Conservation (phyloP, 2,797 vertebrate species). For the Yasuhikotakia modesta region DNA sequence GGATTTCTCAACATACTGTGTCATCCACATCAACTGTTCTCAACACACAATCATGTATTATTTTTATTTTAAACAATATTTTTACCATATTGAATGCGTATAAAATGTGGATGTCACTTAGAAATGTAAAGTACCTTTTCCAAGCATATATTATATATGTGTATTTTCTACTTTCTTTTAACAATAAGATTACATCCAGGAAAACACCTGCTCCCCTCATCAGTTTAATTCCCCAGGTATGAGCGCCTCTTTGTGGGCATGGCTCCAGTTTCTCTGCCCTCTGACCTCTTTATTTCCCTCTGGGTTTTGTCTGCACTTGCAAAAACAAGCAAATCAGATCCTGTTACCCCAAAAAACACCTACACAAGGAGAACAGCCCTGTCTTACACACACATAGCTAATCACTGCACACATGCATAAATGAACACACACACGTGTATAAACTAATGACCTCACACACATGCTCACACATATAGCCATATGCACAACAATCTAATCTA, state of each 20-base stretch:
- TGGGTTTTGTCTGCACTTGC: slow-evolving; percentile 69
- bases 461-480: slow-evolving; percentile 13
- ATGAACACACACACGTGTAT: slow-evolving; percentile 53
- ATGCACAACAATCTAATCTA: slow-evolving; percentile 29
- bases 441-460: slow-evolving; percentile 13
- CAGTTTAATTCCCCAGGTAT: slow-evolving; percentile 69
- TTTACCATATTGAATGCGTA: not conserved
- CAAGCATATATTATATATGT: no score
- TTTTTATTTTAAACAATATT: no score
- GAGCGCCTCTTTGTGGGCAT: slow-evolving; percentile 58
- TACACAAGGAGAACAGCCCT: slow-evolving; percentile 50
- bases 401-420: slow-evolving; percentile 32
- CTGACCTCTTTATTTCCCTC: slow-evolving; percentile 57
- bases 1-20: no score
- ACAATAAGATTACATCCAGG: slow-evolving; percentile 20
- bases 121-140: not conserved
- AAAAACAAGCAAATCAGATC: slow-evolving; percentile 75
- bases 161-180: not conserved
- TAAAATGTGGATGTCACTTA: not conserved
- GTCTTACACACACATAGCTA: slow-evolving; percentile 48
- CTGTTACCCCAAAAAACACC: slow-evolving; percentile 69
- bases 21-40: no score
- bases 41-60: no score
- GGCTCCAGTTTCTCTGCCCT: slow-evolving; percentile 71
- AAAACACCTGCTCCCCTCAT: slow-evolving; percentile 54